Conservation (phyloP, 2,797 vertebrate species). For the Protonibea diacanthus region DNA sequence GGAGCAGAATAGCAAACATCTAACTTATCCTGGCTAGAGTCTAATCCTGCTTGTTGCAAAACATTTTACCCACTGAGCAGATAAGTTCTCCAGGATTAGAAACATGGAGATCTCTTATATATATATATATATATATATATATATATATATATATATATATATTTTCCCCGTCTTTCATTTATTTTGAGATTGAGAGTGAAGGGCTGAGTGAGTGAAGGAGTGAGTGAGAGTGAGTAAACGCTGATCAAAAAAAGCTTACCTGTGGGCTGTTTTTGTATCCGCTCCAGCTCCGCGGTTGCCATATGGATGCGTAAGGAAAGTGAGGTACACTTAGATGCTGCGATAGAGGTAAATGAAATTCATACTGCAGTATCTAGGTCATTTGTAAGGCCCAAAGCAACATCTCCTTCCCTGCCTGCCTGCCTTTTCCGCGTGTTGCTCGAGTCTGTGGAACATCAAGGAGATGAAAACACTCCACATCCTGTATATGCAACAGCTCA, state of each 20-base stretch:
- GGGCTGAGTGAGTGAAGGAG: slow-evolving; percentile 44
- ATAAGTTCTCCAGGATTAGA: slow-evolving; percentile 63
- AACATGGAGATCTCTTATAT: slow-evolving; percentile 52
- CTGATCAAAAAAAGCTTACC: slow-evolving; percentile 64
- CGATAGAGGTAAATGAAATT: slow-evolving; percentile 81
- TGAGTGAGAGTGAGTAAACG: slow-evolving; percentile 39
- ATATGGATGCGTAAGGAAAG: slow-evolving; percentile 71
- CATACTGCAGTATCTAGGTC: slow-evolving; percentile 82
- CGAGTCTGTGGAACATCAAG: slow-evolving; percentile 82
- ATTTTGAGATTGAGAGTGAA: slow-evolving; percentile 45
- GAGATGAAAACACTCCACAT: slow-evolving; percentile 80
- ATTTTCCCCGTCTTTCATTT: slow-evolving; percentile 21
- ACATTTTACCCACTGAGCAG: slow-evolving; percentile 66
- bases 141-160: slow-evolving; percentile 5
- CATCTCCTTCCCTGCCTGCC: slow-evolving; percentile 75
- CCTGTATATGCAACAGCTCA: slow-evolving; percentile 74
- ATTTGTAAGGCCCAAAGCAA: slow-evolving; percentile 84
- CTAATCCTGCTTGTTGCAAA: slow-evolving; percentile 70
- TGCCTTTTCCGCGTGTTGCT: slow-evolving; percentile 78
- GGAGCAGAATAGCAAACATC: slow-evolving; percentile 79
- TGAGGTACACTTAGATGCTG: slow-evolving; percentile 71
- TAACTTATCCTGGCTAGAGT: slow-evolving; percentile 66
- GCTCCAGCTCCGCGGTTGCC: slow-evolving; percentile 55
- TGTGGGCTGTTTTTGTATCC: slow-evolving; percentile 76
- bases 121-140: slow-evolving; percentile 17